Conservation (phyloP, 2,113 vertebrate genomes). For the Kobus ellipsiprymnus region DNA sequence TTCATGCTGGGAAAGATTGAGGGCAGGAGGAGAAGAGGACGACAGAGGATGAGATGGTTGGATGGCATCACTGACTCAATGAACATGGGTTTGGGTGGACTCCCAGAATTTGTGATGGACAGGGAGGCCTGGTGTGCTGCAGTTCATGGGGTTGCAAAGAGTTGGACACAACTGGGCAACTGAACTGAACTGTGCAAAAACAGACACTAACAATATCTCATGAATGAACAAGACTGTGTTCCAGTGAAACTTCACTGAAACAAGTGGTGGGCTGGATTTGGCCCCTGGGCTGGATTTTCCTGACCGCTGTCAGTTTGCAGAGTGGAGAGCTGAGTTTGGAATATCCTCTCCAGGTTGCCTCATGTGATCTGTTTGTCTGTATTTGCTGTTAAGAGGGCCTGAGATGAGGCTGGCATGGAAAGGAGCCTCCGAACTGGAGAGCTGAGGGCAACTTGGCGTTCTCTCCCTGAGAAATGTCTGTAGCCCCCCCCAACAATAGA, state of each 20-base stretch:
- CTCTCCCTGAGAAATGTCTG: neutral
- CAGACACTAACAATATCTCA: fast-evolving
- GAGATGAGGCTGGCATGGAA: neutral
- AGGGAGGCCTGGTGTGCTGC: neutral
- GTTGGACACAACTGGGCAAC: neutral
- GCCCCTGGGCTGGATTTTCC: neutral
- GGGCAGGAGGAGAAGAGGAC: neutral
- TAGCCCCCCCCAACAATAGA: neutral
- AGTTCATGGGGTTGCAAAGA: neutral
- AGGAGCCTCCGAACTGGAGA: neutral
- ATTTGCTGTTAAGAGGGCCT: neutral
- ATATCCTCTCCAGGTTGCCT: neutral
- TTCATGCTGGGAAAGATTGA: neutral
- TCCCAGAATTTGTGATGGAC: neutral
- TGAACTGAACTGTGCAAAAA: neutral
- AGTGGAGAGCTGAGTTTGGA: neutral
- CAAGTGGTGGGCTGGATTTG: neutral
- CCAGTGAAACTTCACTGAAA: too few species aligned
- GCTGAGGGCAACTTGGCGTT: neutral
- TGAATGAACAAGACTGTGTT: too few species aligned
- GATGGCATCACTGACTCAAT: neutral
- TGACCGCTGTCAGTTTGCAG: neutral
- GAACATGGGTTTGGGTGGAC: neutral
- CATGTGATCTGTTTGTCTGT: neutral
- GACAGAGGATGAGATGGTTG: neutral